Percentiles rank a stretch among this genome's conserved stretches.
Evolutionary conservation across 1,140 invertebrate genomes (phyloP).

Genomic region (Polypedilum vanderplanki): DNA sequence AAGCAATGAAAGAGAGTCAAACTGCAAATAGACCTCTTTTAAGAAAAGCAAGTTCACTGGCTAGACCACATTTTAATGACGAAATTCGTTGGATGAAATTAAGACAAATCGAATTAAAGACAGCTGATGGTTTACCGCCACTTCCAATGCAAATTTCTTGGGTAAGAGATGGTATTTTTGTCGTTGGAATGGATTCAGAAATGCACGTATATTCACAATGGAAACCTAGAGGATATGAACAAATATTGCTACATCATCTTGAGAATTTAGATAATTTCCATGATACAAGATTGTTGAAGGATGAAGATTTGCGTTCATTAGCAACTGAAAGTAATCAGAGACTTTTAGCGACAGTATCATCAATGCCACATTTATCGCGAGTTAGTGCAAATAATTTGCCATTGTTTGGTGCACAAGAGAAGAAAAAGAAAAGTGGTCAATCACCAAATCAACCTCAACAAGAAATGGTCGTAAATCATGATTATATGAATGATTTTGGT

Average conservation of each 20-base stretch:
- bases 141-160: constrained; percentile 97
- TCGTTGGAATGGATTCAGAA: constrained; percentile 98
- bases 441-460: neutral
- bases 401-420: constrained; percentile 60
- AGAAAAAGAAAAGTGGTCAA: constrained; percentile 38
- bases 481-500: constrained; percentile 88
- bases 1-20: constrained; percentile 75
- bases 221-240: constrained; percentile 56
- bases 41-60: constrained; percentile 77
- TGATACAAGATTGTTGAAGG: constrained; percentile 67
- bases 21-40: constrained; percentile 72
- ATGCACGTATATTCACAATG: constrained; percentile 99
- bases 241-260: constrained; percentile 33
- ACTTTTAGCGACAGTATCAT: constrained; percentile 60
- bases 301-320: constrained; percentile 68
- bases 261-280: constrained; percentile 52
- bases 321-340: constrained; percentile 63
- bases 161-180: constrained; percentile 94
- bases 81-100: constrained; percentile 95
- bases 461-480: constrained; percentile 40
- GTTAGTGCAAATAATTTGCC: constrained; percentile 77
- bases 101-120: constrained; percentile 80
- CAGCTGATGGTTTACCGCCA: constrained; percentile 91
- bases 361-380: constrained; percentile 70
- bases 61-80: constrained; percentile 73